Base-by-base conservation (phyloP, 1,140 invertebrate species). In the Drosophila kohkoa region DNA sequence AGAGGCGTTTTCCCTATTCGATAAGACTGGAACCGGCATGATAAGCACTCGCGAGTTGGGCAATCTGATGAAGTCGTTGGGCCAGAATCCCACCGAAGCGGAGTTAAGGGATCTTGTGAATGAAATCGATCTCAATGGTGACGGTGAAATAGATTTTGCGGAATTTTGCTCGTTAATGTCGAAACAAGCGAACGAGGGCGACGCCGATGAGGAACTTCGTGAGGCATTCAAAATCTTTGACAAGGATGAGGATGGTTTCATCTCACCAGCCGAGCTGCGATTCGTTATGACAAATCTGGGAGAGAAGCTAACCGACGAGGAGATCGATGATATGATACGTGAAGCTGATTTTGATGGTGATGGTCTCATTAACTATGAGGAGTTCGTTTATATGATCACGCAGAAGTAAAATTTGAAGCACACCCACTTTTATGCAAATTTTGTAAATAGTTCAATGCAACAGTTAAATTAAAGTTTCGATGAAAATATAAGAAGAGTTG, bases 321-420 rank as follows among this genome's bases (percentile, higher is more conserved):
- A 87, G 41, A 87, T 87, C 3, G 85, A 88, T 5, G 83, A 87
- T 7, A 87, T 87, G 83, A 87, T 87, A 41, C 98, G 97, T 51
- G 99, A 98, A 92, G 98, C 97, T 13, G 98, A 99, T 93, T 93
- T 97, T 0, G 97, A 98, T 92, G 97, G 97, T 0, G 98, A 99
- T 90, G 97, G 97, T 81, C 95, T 96, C 95, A 96, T 97, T 81
- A 96, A 97, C 92, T 97, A 97, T 92, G 96, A 96, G 93, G 91
- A 95, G 94, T 90, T 90, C 35, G 83, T 90, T 5, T 81, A 71
- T 46, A 88, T 90, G 73, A 89, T 89, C 7, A 69, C 63, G 20
- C 82, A 86, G 13, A 87, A 79, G 45, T 87, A 73, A 35, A 8
- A 32, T 32, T 32, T n/a, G 28, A 52, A 35, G 1, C n/a, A 16